Base-by-base conservation (phyloP, 1,140 invertebrate species). In the Ephestia elutella region DNA sequence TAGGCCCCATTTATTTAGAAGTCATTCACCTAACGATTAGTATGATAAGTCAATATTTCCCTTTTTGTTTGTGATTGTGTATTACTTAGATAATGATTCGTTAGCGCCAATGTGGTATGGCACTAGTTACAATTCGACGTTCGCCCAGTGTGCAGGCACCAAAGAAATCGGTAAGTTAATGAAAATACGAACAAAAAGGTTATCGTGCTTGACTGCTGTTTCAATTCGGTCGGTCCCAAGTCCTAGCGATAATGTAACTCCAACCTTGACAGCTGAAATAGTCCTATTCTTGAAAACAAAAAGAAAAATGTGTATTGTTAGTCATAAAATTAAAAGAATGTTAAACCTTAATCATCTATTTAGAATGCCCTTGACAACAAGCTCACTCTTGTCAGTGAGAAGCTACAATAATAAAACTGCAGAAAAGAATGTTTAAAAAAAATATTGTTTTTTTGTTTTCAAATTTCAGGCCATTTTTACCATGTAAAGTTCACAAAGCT, bases 91-190 rank as follows among this genome's bases (percentile, higher is more conserved):
- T 83, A 80, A 87, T 86, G 80, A 73, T 80, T 81, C 67, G 68
- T 75, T 83, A 81, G 75, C 66, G 77, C 66, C 82, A 76, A 82
- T 87, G 81, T 87, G 85, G 75, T 78, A 87, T 87, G 85, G 85
- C 85, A 80, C 82, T 87, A 73, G 81, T 87, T 77, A 87, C 82
- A 70, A 87, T 87, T 76, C 82, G 82, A 65, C 85, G 85, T 77
- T 85, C 85, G 73, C 78, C 83, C 63, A 87, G 82, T 80, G 79
- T 87, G 73, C 85, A 82, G 78, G 79, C 85, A 80, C 80, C 80
- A 75, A 84, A 75, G 72, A 82, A 86, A 84, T 79, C 85, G 80
- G 85, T 87, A 72, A 81, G 82, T 80, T 44, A 73, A 73, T 66
- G 65, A 25, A 25, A 53, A 25, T 50, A 32, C 9, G 30, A 8